Percentiles rank a stretch among this genome's conserved stretches.
phyloP scores from a whole-genome alignment of 1,140 invertebrate species.

The Orius laevigatus region DNA sequence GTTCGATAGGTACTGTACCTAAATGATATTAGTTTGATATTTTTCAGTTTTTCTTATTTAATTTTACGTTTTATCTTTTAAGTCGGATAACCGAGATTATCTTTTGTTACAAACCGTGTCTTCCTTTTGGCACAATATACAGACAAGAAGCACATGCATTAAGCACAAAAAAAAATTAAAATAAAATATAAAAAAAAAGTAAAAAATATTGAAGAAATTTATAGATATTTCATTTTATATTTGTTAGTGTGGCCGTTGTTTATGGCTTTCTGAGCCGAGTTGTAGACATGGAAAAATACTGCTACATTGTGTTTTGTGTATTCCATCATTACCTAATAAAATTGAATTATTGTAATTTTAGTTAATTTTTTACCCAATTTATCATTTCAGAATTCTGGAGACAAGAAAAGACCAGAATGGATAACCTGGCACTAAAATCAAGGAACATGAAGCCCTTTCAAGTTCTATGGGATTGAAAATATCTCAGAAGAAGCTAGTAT shows the following conservation, averaged over 20 bases:
- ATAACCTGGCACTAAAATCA: too few relatives aligned
- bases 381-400: too few relatives aligned
- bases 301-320: constrained; percentile 12
- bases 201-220: neutral
- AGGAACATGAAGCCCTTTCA: too few relatives aligned
- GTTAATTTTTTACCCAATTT: too few relatives aligned
- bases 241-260: constrained; percentile 8
- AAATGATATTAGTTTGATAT: too few relatives aligned
- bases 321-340: constrained; percentile 10
- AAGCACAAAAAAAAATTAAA: constrained; percentile 9
- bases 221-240: constrained; percentile 9
- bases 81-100: neutral
- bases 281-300: constrained; percentile 10
- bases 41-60: too few relatives aligned
- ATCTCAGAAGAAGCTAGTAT: too few relatives aligned
- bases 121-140: constrained; percentile 12
- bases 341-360: too few relatives aligned
- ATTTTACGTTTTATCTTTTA: neutral
- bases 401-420: too few relatives aligned
- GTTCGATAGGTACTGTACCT: too few relatives aligned
- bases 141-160: constrained; percentile 8
- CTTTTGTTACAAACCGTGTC: constrained; percentile 8
- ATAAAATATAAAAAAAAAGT: neutral
- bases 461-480: too few relatives aligned
- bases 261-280: neutral